Base-by-base conservation (phyloP, 2,797 vertebrate species). In the Sebastes matsubarae region DNA sequence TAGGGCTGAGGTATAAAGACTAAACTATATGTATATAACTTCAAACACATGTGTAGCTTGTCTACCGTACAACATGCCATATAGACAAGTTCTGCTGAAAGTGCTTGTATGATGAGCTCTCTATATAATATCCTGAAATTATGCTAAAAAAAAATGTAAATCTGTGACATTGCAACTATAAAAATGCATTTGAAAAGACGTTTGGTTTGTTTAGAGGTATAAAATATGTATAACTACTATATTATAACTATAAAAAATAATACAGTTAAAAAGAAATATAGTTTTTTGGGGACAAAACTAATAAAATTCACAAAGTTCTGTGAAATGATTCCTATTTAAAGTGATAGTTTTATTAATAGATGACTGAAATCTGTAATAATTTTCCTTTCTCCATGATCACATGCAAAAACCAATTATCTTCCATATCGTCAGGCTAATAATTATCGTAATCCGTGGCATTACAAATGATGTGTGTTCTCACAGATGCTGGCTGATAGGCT, bases 331-430 rank as follows among this genome's bases (percentile, higher is more conserved):
- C 4, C 5, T 25, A 58, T 25, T 34, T 63, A 22, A 42, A 57
- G 12, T 38, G 18, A 67, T 22, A 42, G 20, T 72, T 79, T 34
- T 32, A 58, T 59, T 75, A 77, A 77, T 68, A 57, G 54, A 79
- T 75, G 65, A 64, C 20, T 68, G 32, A 61, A 69, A 77, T 73
- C n/a, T 60, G 7, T 29, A n/a, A 75, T 74, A 9, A 79, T 83
- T 80, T 83, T 32, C 52, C 68, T 80, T 79, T 87, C 72, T 58
- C 73, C 57, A 10, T 68, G 42, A 77, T 87, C 30, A 59, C 77
- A 86, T n/a, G 38, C 36, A 69, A 74, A 89, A 86, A 72, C 11
- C 84, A 88, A 84, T 93, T 84, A 86, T 86, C 60, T 71, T 76
- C 68, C 72, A 70, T 82, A 82, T 82, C 34, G 30, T 78, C 72